Conservation (phyloP, 2,888 invertebrate genomes). For the Leptura quadrifasciata region DNA sequence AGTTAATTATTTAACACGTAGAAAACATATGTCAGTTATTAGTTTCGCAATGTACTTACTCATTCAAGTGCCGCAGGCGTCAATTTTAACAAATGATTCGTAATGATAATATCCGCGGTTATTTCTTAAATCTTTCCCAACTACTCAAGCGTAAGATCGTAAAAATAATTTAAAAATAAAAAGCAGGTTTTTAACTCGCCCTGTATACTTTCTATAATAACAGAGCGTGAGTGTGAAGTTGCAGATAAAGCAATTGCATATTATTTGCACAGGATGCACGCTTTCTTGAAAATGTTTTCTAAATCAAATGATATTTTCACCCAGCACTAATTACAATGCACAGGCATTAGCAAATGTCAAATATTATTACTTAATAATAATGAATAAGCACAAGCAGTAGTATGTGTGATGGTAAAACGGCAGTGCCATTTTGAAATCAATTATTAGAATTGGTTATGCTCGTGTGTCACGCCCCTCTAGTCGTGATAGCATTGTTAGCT, state of each 20-base stretch:
- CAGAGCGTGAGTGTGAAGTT: conserved; percentile 14
- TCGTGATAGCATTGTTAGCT: conserved; percentile 68
- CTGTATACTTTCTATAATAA: background rate
- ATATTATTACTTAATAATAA: conserved; percentile 28
- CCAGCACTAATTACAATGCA: background rate
- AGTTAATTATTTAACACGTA: no score
- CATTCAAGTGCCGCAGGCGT: background rate
- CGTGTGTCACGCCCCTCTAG: conserved; percentile 68
- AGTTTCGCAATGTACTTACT: background rate
- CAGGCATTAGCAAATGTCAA: conserved; percentile 11
- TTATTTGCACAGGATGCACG: conserved; percentile 23
- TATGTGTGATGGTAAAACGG: conserved; percentile 38
- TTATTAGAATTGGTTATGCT: conserved; percentile 65
- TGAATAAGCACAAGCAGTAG: conserved; percentile 21
- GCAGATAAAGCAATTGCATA: conserved; percentile 32
- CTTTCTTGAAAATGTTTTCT: conserved; percentile 12
- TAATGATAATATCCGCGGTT: background rate
- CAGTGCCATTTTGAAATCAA: conserved; percentile 66
- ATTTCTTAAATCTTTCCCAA: background rate
- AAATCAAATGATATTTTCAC: conserved; percentile 7
- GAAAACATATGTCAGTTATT: background rate
- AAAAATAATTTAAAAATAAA: background rate
- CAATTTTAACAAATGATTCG: background rate
- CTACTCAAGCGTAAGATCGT: background rate
- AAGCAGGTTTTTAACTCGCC: background rate